phyloP scores from a whole-genome alignment of 2,113 vertebrate species.

The Athene noctua region DNA sequence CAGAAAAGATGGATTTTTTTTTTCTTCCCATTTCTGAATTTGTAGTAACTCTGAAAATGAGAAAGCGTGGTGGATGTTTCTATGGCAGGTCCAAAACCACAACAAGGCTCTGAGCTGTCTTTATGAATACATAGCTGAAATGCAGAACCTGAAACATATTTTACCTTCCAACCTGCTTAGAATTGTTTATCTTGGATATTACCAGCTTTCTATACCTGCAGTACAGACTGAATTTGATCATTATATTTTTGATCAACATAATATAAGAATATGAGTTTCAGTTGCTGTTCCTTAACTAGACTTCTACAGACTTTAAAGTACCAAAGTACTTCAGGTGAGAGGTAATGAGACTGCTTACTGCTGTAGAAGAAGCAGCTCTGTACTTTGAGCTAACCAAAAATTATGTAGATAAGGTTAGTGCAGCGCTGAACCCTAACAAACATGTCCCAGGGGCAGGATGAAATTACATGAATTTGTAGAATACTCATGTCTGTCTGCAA shows the following conservation, averaged over 20 bases:
- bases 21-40: neutral
- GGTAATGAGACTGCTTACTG: neutral
- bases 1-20: neutral
- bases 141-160: neutral
- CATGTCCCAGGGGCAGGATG: neutral
- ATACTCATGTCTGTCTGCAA: neutral
- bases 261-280: neutral
- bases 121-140: neutral
- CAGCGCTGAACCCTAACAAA: neutral
- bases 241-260: neutral
- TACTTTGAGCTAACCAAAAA: neutral
- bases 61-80: neutral
- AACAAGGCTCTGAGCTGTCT: neutral
- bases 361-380: neutral
- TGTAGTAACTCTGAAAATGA: neutral
- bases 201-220: neutral
- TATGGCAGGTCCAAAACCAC: neutral
- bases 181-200: neutral
- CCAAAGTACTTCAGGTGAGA: neutral
- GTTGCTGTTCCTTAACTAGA: neutral
- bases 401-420: neutral
- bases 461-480: neutral
- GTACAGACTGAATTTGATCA: neutral
- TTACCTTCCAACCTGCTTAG: neutral
- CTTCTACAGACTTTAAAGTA: neutral